phyloP scores from a whole-genome alignment of 2,797 vertebrate genomes.

The Hydrocynus forskahlii region DNA sequence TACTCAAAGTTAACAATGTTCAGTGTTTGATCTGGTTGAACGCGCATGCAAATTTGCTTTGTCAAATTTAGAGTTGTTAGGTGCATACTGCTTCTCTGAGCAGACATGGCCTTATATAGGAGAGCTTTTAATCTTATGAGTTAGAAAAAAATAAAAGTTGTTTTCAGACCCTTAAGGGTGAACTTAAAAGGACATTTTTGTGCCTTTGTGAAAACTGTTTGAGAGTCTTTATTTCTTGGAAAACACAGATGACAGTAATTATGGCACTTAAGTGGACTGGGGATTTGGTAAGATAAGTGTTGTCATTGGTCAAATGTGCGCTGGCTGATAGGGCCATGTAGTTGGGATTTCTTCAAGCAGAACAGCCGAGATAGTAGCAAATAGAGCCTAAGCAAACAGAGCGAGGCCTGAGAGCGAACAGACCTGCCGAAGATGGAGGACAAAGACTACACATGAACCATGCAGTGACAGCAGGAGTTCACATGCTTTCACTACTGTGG shows the following conservation, averaged over 20 bases:
- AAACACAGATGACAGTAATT: constrained; percentile 78
- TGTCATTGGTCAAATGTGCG: constrained; percentile 72
- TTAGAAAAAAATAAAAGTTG: constrained; percentile 7
- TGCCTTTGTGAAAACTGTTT: constrained; percentile 43
- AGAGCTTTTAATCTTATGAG: constrained; percentile 11
- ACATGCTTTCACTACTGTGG: constrained; percentile 55
- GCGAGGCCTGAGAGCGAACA: constrained; percentile 53
- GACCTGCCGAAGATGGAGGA: constrained; percentile 61
- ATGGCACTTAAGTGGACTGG: constrained; percentile 72
- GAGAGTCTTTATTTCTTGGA: constrained; percentile 37
- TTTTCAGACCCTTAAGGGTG: constrained; percentile 13
- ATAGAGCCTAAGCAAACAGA: constrained; percentile 70
- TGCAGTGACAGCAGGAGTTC: constrained; percentile 63
- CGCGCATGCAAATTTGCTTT: not conserved
- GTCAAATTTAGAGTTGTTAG: not conserved
- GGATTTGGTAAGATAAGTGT: constrained; percentile 74
- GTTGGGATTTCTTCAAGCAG: constrained; percentile 74
- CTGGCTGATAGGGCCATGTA: constrained; percentile 74
- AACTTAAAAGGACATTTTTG: constrained; percentile 23
- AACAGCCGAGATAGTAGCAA: constrained; percentile 69
- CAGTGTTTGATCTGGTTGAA: not conserved
- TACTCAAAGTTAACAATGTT: not conserved
- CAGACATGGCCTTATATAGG: constrained; percentile 33
- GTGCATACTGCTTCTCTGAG: constrained; percentile 10
- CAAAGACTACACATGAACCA: constrained; percentile 68